Evolutionary conservation across 2,113 vertebrate species (phyloP).

Genomic region (Pimephales promelas): DNA sequence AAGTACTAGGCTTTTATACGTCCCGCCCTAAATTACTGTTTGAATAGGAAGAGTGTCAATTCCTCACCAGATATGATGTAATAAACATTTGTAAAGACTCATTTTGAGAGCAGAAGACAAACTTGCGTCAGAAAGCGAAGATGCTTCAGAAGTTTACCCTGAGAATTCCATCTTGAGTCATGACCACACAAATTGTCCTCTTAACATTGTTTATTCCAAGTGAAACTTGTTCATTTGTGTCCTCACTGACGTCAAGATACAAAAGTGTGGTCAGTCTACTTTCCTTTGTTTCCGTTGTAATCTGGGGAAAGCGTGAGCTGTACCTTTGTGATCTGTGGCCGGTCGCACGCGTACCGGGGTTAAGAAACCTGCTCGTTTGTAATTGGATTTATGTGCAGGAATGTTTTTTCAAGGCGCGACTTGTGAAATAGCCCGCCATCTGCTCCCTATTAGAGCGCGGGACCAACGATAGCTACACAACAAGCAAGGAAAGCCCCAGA

Average conservation of each 20-base stretch:
- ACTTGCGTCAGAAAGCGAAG: neutral
- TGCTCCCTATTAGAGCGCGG: conserved; percentile 73
- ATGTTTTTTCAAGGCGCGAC: conserved; percentile 78
- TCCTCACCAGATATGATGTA: neutral
- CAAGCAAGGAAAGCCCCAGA: conserved; percentile 74
- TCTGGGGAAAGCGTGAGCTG: neutral
- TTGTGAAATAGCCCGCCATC: conserved; percentile 80
- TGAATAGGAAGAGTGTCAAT: neutral
- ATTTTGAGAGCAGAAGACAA: neutral
- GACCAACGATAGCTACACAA: conserved; percentile 72
- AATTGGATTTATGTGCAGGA: conserved; percentile 79
- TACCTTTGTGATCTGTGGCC: conserved; percentile 12
- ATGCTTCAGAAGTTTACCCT: neutral
- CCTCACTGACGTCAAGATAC: neutral
- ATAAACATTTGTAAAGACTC: neutral
- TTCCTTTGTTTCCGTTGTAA: conserved; percentile 11
- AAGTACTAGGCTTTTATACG: neutral
- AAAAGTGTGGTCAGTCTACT: conserved; percentile 1
- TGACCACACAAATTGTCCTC: neutral
- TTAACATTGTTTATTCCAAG: conserved; percentile 1
- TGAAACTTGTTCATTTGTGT: neutral
- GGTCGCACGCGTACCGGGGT: conserved; percentile 20
- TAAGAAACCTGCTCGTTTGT: conserved; percentile 49
- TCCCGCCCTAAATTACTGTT: neutral
- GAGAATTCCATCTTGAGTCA: neutral